Base-by-base conservation (phyloP, 2,888 invertebrate genomes). In the Protophormia terraenovae region DNA sequence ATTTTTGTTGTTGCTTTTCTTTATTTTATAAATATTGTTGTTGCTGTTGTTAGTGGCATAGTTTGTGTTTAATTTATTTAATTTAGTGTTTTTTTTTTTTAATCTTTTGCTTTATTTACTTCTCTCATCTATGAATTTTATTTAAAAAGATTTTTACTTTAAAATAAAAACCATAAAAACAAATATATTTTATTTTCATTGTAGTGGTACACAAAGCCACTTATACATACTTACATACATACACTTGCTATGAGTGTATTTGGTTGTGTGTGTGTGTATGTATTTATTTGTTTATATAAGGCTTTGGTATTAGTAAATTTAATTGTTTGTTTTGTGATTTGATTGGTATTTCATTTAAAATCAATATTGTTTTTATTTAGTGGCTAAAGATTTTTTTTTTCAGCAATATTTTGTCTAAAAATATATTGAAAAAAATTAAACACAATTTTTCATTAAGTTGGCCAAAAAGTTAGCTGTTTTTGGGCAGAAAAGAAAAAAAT, bases 281-380 rank as follows among this genome's bases (percentile, higher is more conserved):
- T 38, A 27, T 22, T 55, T 29, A 10, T 38, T 67, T 45, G 53
- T 35, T 32, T 27, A 38, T 16, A 41, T 60, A 41, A 41, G 73
- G 50, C 29, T 75, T 84, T 64, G 19, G 64, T 76, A 67, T 84
- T 80, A 58, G 58, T 71, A 47, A 84, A 84, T 85, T 82, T 82
- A 85, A 82, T 85, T 85, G 78, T 82, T 85, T 85, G 78, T 73
- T 82, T 85, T 85, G 81, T 82, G 62, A 66, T 82, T 82, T 82
- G 85, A 85, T 85, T 85, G 85, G 82, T 85, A 82, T 85, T 85
- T 82, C 85, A 82, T 73, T 85, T 85, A 71, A 75, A 85, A 85
- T 82, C 81, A 85, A 85, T 82, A 85, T 85, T 82, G 73, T 71
- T 82, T 85, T 77, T 82, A 85, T 85, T 85, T 82, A 82, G 85